phyloP scores from a whole-genome alignment of 1,140 invertebrate species.

The Cheumatopsyche charites region DNA sequence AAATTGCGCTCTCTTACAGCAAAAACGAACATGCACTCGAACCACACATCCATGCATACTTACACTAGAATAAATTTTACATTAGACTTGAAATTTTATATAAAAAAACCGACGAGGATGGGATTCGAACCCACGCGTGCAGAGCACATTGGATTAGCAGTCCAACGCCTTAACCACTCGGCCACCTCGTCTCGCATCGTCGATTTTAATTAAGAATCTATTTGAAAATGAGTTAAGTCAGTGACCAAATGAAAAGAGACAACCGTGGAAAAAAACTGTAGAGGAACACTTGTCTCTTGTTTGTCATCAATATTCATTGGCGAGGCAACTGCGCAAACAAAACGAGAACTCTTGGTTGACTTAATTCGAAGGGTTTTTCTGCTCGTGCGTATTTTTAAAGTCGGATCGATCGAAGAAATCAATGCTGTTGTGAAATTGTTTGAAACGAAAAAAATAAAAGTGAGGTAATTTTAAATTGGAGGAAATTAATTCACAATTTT shows the following conservation, averaged over 20 bases:
- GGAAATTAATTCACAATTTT: too few relatives aligned
- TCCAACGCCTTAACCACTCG: constrained; percentile 89
- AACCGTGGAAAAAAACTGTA: not conserved
- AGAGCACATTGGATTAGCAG: constrained; percentile 73
- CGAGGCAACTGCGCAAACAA: constrained; percentile 1
- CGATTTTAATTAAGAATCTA: constrained; percentile 1
- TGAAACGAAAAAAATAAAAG: too few relatives aligned
- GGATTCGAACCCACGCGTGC: constrained; percentile 87
- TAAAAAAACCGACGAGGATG: constrained; percentile 72
- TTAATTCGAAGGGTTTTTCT: not conserved
- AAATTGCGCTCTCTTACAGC: too few relatives aligned
- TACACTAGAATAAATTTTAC: too few relatives aligned
- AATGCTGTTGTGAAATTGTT: too few relatives aligned
- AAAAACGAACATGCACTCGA: too few relatives aligned
- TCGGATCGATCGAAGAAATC: too few relatives aligned
- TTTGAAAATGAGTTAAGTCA: not conserved
- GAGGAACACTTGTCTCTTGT: constrained; percentile 1
- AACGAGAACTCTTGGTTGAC: constrained; percentile 9
- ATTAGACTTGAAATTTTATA: too few relatives aligned
- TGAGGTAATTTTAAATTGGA: too few relatives aligned
- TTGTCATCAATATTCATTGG: constrained; percentile 7
- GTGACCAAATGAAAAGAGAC: too few relatives aligned
- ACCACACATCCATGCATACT: too few relatives aligned
- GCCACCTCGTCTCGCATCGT: constrained; percentile 73
- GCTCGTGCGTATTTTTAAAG: too few relatives aligned